Base-by-base conservation (phyloP, 2,113 vertebrate genomes). In the Micronycteris hirsuta region DNA sequence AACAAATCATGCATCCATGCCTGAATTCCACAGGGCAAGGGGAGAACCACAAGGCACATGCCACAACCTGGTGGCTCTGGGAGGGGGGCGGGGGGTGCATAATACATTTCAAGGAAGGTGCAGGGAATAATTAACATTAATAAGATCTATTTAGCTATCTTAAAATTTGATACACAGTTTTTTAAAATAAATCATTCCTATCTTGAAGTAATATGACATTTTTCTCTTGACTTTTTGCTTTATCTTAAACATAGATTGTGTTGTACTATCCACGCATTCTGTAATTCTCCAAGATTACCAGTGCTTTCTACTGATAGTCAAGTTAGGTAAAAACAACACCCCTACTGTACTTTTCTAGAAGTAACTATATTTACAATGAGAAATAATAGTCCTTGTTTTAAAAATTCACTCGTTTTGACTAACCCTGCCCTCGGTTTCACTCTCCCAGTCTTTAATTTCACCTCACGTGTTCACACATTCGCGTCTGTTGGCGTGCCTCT, bases 51-150 rank as follows among this genome's bases (percentile, higher is more conserved):
- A 2, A n/a, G 3, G 8, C 38, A 58, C 10, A 19, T 9, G 5
- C 0, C 12, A 4, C 20, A 80, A 17, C 6, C 1, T 0, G 28
- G 38, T 67, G 26, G 6, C 4, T 54, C 0, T 26, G 4, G 7
- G 10, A 5, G 26, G 7, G 52, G 24, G 22, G 4, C 20, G 7
- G 52, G 24, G 22, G 4, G 2, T 5, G 0, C 3, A 5, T 26
- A 19, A 45, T 58, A n/a, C 33, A 36, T 77, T 61, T 74, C 52
- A 78, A 94, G 12, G 4, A 5, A 91, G 7, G 3, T 33, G 7
- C 52, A 96, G 4, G 45, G 2, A 84, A 65, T 54, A 49, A 47
- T 58, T 56, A 80, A 61, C 6, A 41, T 52, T 74, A 78, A 61
- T 63, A 49, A 36, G 5, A 86, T 41, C 11, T 73, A 73, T 6